Conservation (phyloP, 2,797 vertebrate genomes). For the Poeciliopsis paucimaculata region DNA sequence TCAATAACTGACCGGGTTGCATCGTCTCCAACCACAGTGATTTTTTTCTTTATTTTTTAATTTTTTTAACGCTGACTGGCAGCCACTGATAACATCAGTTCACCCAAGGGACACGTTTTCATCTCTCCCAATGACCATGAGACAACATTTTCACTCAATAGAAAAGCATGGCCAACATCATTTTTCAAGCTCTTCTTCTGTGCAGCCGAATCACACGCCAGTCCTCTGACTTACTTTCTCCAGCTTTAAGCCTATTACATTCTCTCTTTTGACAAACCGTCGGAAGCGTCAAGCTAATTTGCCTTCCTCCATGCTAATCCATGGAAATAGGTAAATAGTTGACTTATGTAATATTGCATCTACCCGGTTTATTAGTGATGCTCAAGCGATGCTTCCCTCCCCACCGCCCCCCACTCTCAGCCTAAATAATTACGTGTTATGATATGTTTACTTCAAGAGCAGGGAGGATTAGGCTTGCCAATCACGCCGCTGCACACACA, state of each 20-base stretch:
- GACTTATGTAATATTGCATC: constrained; percentile 34
- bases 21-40: not conserved
- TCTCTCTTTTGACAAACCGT: constrained; percentile 35
- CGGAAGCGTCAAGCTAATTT: constrained; percentile 41
- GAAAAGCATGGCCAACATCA: constrained; percentile 28
- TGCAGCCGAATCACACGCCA: constrained; percentile 22
- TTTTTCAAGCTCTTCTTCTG: constrained; percentile 43
- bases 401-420: not conserved
- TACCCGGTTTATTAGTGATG: constrained; percentile 26
- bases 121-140: constrained; percentile 30
- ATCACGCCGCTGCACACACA: constrained; percentile 16
- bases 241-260: constrained; percentile 42
- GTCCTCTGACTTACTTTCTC: constrained; percentile 51
- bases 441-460: constrained; percentile 34
- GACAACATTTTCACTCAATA: constrained; percentile 12
- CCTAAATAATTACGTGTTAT: not conserved
- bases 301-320: constrained; percentile 30
- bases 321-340: constrained; percentile 14
- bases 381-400: constrained; percentile 23
- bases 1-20: constrained; percentile 27
- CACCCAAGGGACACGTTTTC: constrained; percentile 6
- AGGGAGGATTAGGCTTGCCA: constrained; percentile 41
- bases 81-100: constrained; percentile 18
- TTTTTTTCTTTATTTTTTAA: not conserved
- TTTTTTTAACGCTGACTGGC: not conserved